A percentile compares a stretch with the other conserved stretches of the same genome.
Conservation (phyloP, 2,113 vertebrate species). For the Chloroceryle aenea region DNA sequence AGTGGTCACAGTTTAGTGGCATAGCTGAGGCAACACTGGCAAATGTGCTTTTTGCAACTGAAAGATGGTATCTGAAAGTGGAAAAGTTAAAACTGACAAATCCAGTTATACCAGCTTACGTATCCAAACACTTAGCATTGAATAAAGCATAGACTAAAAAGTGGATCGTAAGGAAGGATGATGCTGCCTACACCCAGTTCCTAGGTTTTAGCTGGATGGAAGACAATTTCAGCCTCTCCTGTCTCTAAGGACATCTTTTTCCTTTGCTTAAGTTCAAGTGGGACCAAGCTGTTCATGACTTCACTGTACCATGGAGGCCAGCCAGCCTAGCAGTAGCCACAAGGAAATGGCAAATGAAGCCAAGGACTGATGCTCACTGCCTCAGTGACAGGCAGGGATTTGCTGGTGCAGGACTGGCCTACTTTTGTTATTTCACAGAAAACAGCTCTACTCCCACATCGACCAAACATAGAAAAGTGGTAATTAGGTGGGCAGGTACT, state of each 20-base stretch:
- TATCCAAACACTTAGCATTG: not conserved
- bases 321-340: rapidly evolving
- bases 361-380: not conserved
- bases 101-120: not conserved
- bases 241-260: not conserved
- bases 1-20: not conserved
- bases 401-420: not conserved
- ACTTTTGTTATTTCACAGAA: not conserved
- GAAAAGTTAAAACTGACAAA: not conserved
- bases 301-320: rapidly evolving
- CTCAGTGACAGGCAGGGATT: not conserved
- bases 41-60: not conserved
- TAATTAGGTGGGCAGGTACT: not conserved
- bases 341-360: not conserved
- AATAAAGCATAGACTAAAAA: not conserved
- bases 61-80: not conserved
- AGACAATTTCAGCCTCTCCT: not conserved
- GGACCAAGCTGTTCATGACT: rapidly evolving
- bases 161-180: rapidly evolving
- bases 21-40: not conserved
- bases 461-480: not conserved
- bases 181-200: not conserved
- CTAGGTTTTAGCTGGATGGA: not conserved
- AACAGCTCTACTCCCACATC: rapidly evolving
- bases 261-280: not conserved